Evolutionary conservation across 2,888 invertebrate genomes (phyloP).

Genomic region (Eupithecia subfuscata): DNA sequence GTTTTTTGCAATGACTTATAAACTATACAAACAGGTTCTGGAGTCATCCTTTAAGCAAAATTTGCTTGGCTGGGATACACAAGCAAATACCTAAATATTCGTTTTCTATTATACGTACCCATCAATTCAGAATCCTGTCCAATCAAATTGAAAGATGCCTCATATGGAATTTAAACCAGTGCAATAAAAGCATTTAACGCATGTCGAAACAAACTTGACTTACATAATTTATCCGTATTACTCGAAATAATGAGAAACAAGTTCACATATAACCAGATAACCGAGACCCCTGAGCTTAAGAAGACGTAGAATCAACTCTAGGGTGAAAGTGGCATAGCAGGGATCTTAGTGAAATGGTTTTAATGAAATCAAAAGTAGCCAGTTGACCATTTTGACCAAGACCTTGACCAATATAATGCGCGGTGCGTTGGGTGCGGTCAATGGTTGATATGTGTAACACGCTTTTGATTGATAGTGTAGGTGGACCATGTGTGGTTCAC

Average conservation of each 20-base stretch:
- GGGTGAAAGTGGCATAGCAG: not conserved
- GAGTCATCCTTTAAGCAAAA: too few relatives aligned
- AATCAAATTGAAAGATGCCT: constrained; percentile 18
- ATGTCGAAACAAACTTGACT: constrained; percentile 28
- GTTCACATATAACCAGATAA: constrained; percentile 35
- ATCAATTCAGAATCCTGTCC: not conserved
- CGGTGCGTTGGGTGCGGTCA: constrained; percentile 55
- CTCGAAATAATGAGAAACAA: constrained; percentile 39
- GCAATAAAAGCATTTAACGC: constrained; percentile 23
- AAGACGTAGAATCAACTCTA: not conserved
- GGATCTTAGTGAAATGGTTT: constrained; percentile 18
- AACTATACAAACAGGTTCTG: too few relatives aligned
- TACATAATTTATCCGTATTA: constrained; percentile 21
- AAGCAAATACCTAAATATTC: not conserved
- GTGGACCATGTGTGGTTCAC: constrained; percentile 18
- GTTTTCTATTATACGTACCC: not conserved
- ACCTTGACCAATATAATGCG: constrained; percentile 68
- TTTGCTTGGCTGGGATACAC: too few relatives aligned
- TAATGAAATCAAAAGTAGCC: constrained; percentile 58
- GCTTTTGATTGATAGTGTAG: constrained; percentile 42
- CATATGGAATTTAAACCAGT: constrained; percentile 4
- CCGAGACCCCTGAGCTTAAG: constrained; percentile 32
- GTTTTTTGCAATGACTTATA: too few relatives aligned
- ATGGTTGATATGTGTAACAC: constrained; percentile 39
- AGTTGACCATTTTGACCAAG: constrained; percentile 57